These are phyloP conservation scores for Phlogophora meticulosa DNA, from an alignment of 2,888 invertebrate species.

Conservation along the genomic window DNA sequence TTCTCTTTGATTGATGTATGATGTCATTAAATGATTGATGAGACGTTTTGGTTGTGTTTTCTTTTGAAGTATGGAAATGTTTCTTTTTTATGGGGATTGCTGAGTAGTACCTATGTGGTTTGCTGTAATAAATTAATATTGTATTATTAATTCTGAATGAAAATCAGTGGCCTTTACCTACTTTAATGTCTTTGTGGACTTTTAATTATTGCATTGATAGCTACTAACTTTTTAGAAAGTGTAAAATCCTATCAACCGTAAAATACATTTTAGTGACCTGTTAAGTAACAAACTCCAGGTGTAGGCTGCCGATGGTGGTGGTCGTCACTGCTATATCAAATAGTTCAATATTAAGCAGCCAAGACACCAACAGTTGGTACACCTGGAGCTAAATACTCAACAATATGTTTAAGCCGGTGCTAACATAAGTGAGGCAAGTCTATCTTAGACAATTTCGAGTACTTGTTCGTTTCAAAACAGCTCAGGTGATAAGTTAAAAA, in stretches of 20 bases:
- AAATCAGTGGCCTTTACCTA: neutral
- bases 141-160: conserved; percentile 10
- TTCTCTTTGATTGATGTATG: conserved; percentile 43
- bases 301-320: too few species aligned
- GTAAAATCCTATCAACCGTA: neutral
- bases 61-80: conserved; percentile 22
- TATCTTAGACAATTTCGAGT: too few species aligned
- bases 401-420: too few species aligned
- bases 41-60: conserved; percentile 29
- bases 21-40: conserved; percentile 51
- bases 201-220: too few species aligned
- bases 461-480: too few species aligned
- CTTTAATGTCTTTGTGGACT: neutral
- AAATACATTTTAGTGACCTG: neutral
- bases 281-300: too few species aligned
- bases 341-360: too few species aligned
- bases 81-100: conserved; percentile 27
- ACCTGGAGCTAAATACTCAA: too few species aligned
- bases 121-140: conserved; percentile 13
- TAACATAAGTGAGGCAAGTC: too few species aligned
- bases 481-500: too few species aligned
- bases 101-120: conserved; percentile 23
- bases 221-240: neutral
- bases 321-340: too few species aligned
- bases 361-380: too few species aligned